Evolutionary conservation across 2,797 vertebrate species (phyloP), one percentile per base, ranked within the genome.

Genomic region (Arnoldichthys spilopterus): DNA sequence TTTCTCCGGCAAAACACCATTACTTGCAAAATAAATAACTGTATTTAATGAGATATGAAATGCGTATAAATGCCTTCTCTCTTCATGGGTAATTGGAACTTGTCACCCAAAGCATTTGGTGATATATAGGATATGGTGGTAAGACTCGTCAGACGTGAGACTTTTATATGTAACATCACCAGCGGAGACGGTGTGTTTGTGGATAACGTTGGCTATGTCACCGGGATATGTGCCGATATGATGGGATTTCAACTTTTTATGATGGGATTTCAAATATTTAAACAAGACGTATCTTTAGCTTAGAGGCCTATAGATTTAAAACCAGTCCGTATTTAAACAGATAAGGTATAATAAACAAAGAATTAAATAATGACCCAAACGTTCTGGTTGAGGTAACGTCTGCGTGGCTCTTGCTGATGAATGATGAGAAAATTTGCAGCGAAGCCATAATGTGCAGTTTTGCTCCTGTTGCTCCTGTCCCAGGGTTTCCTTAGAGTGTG

Each of bases 1-100:
- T 79, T 85, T 85, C 83, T 76, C 82, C 78, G 71, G 81, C 72
- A 81, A 91, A 88, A 82, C 67, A 69, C 51, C 37, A 66, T 84
- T 82, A 73, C 77, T 84, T 80, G 72, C 80, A 90, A 91, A 89
- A 91, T 89, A 92, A 90, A 92, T 92, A 91, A 87, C 91, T 89
- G 84, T 90, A 92, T 93, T 93, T 90, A 92, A 93, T 91, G 90
- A 93, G 89, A 91, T 93, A 91, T 91, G 89, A 89, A 90, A 91
- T 84, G 87, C 87, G 88, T 87, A 87, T 88, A 89, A 92, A 92
- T 89, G 88, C 90, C 84, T 88, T 82, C 80, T 86, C 83, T 81
- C 86, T 90, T 80, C 88, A 91, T 77, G 87, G 86, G 90, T 91
- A 92, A 92, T 91, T 92, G 89, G 88, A 86, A 85, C 89, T 91